phyloP scores from a whole-genome alignment of 2,113 vertebrate species.

The Callospermophilus lateralis region DNA sequence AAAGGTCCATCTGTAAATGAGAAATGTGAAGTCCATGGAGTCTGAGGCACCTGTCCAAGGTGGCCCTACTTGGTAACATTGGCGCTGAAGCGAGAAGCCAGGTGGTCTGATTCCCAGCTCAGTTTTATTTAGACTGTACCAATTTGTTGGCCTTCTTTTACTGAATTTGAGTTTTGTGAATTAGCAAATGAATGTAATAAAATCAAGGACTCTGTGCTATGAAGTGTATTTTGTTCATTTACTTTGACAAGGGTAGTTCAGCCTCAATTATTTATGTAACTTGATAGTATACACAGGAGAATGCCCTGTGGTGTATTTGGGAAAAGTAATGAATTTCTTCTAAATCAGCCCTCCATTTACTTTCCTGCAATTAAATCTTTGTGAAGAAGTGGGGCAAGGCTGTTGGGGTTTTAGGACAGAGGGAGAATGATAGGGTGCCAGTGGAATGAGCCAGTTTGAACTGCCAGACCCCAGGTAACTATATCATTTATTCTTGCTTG shows the following conservation, averaged over 20 bases:
- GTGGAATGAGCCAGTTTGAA: conserved; percentile 10
- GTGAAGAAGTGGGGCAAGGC: conserved; percentile 72
- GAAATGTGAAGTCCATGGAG: neutral
- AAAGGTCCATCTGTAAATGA: neutral
- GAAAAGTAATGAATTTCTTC: conserved; percentile 80
- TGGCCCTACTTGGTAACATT: neutral
- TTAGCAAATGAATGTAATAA: conserved; percentile 80
- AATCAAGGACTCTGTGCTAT: conserved; percentile 79
- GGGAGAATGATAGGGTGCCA: conserved; percentile 40
- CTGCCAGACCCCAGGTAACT: neutral
- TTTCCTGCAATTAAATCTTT: conserved; percentile 76
- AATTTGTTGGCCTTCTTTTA: conserved; percentile 65
- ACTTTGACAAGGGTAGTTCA: conserved; percentile 82
- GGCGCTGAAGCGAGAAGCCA: neutral
- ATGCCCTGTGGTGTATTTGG: conserved; percentile 71
- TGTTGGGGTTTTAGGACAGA: conserved; percentile 68
- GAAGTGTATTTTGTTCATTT: conserved; percentile 85
- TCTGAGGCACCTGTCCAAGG: neutral
- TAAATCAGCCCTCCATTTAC: conserved; percentile 66
- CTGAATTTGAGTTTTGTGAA: conserved; percentile 57
- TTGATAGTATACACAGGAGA: conserved; percentile 82
- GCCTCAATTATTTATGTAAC: conserved; percentile 84
- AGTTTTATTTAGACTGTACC: neutral
- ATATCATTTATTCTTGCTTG: neutral
- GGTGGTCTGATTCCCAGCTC: neutral